Percentiles rank a stretch among this genome's conserved stretches.
phyloP scores from a whole-genome alignment of 2,113 vertebrate genomes.

The Sylvilagus bachmani region DNA sequence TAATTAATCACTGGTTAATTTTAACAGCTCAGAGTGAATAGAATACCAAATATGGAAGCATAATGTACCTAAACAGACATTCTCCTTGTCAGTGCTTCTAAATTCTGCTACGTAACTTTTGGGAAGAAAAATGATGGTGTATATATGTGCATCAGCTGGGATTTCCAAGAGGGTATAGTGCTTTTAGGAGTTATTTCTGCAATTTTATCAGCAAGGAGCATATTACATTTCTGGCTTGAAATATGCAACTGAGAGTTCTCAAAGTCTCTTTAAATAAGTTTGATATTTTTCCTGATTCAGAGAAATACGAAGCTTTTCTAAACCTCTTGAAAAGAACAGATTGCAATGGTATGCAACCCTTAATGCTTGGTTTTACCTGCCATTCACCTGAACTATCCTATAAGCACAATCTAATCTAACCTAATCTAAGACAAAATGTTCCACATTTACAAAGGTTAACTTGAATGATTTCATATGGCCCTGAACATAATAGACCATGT shows the following conservation, averaged over 20 bases:
- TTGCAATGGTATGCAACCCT: not conserved
- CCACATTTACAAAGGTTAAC: conserved; percentile 74
- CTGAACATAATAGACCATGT: conserved; percentile 72
- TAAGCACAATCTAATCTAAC: conserved; percentile 56
- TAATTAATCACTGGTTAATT: not conserved
- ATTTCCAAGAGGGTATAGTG: not conserved
- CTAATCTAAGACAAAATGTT: conserved; percentile 66
- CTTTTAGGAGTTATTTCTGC: conserved; percentile 32
- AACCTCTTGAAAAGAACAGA: conserved; percentile 42
- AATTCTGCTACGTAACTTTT: not conserved
- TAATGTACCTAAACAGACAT: not conserved
- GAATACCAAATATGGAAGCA: not conserved
- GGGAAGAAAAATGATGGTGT: not conserved
- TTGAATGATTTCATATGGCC: conserved; percentile 64
- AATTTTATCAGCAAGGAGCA: conserved; percentile 9
- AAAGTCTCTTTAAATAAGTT: conserved; percentile 58
- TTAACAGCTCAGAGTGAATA: not conserved
- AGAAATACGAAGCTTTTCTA: not conserved
- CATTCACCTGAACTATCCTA: conserved; percentile 55
- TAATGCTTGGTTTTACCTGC: conserved; percentile 49
- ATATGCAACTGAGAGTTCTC: not conserved
- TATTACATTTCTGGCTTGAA: conserved; percentile 42
- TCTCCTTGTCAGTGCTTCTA: not conserved
- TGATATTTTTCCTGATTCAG: not conserved
- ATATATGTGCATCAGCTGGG: not conserved